These are phyloP conservation scores for Drosophila sp. DNA, from an alignment of 1,140 invertebrate species.

Conservation along the genomic window DNA sequence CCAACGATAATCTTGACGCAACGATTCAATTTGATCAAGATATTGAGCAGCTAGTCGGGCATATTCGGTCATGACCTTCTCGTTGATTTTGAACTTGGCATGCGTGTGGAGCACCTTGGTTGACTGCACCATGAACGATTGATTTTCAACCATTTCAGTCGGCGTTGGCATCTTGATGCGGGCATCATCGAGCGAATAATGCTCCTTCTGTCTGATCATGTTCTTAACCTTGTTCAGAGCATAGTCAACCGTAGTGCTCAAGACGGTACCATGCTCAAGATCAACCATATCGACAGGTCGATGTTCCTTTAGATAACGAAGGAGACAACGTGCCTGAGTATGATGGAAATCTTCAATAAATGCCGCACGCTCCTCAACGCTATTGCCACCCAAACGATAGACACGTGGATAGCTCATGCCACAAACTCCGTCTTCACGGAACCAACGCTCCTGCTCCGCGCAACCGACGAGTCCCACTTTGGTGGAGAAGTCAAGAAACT, in stretches of 20 bases:
- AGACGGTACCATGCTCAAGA: slow-evolving; percentile 53
- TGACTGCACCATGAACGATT: slow-evolving; percentile 87
- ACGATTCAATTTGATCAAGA: slow-evolving; percentile 88
- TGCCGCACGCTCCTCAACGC: slow-evolving; percentile 84
- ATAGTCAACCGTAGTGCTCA: slow-evolving; percentile 86
- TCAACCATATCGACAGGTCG: slow-evolving; percentile 48
- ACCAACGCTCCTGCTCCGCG: slow-evolving; percentile 87
- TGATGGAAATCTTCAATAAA: slow-evolving; percentile 88
- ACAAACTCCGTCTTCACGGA: slow-evolving; percentile 86
- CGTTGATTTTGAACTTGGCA: slow-evolving; percentile 84
- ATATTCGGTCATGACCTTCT: slow-evolving; percentile 85
- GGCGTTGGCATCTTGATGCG: slow-evolving; percentile 50
- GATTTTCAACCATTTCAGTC: slow-evolving; percentile 88
- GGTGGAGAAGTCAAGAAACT: slow-evolving; percentile 86
- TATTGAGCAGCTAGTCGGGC: slow-evolving; percentile 86
- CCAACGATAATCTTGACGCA: slow-evolving; percentile 83
- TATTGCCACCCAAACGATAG: slow-evolving; percentile 85
- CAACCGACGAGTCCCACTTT: slow-evolving; percentile 87
- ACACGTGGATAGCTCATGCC: slow-evolving; percentile 86
- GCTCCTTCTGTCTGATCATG: slow-evolving; percentile 67
- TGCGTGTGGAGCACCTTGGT: slow-evolving; percentile 85
- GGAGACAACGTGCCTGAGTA: slow-evolving; percentile 92
- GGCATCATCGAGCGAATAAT: slow-evolving; percentile 66
- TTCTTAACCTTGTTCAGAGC: slow-evolving; percentile 84
- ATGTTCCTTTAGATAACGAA: slow-evolving; percentile 90